Evolutionary conservation across 2,888 invertebrate genomes (phyloP), one percentile per base, ranked within the genome.

Genomic region (Aleiodes leptofemur): DNA sequence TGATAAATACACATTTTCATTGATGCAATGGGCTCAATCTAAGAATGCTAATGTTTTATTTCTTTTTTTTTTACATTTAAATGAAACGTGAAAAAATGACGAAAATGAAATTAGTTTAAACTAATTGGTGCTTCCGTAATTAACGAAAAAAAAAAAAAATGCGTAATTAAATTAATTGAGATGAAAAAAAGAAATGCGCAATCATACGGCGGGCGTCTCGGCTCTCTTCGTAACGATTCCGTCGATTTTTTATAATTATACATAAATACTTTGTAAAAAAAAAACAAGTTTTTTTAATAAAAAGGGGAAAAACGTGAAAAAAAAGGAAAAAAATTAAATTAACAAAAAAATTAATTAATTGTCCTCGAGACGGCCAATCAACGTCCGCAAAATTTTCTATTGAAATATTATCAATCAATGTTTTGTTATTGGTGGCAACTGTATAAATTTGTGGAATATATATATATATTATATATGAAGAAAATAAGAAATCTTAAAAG

Each of bases 41-140:
- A 59, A 73, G 51, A 68, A 69, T 38, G 51, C 59, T 61, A 14
- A 43, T 29, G 53, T 55, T 34, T 57, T 6, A 16, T 66, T 55
- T 56, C 2, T 4, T 14, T 23, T 55, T 73, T 66, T 69, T 69
- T 61, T 38, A 50, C 34, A 69, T 14, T 7, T 3, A 64, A 38
- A 61, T 14, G 4, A 6, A 61, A 48, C 34, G 8, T 16, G 31
- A 34, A 31, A 38, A 51, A 72, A 50, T 66, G 64, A 72, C 38
- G 55, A 64, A 48, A 59, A 8, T 43, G 23, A 64, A 74, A 74
- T 74, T 69, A 72, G 55, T 73, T 51, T 7, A 9, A 71, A 74
- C 70, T 55, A 78, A 79, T 80, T 78, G 78, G 80, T 80, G 80
- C 80, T 80, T 80, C 80, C 80, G 78, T 77, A 70, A 73, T 69